A percentile compares a stretch with the other conserved stretches of the same genome.
phyloP scores from a whole-genome alignment of 2,888 invertebrate genomes.

The Nymphalis polychloros region DNA sequence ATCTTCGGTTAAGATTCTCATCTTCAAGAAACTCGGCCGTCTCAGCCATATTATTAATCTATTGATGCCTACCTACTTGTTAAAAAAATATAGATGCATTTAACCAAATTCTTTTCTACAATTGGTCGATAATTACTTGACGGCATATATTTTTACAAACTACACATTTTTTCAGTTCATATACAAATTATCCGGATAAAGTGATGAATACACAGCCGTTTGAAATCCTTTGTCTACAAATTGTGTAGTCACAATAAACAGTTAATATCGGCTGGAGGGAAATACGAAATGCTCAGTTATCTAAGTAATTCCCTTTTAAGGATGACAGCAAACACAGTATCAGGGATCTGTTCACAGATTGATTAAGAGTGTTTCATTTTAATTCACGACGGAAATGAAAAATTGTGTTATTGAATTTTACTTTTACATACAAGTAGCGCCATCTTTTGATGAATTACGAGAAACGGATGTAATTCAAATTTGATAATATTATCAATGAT shows the following conservation, averaged over 20 bases:
- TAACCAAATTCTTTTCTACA: too few species aligned
- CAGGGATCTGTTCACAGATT: constrained; percentile 22
- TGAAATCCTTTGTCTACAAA: background rate
- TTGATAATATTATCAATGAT: background rate
- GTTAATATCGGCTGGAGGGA: background rate
- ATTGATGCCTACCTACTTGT: too few species aligned
- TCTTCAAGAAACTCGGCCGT: too few species aligned
- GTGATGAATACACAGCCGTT: background rate
- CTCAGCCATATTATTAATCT: too few species aligned
- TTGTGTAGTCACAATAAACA: background rate
- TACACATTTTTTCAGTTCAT: too few species aligned
- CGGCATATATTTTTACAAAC: too few species aligned
- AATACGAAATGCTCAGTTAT: constrained; percentile 3
- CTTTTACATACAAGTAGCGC: constrained; percentile 36
- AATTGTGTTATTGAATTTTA: constrained; percentile 3
- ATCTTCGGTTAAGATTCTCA: too few species aligned
- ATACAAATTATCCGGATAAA: too few species aligned
- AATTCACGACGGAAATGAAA: constrained; percentile 14
- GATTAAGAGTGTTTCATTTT: constrained; percentile 24
- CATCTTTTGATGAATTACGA: constrained; percentile 40
- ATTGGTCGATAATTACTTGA: too few species aligned
- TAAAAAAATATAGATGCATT: too few species aligned
- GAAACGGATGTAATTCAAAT: background rate
- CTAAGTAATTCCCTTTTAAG: constrained; percentile 9
- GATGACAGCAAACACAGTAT: constrained; percentile 16